phyloP scores from a whole-genome alignment of 2,113 vertebrate species.

The Meriones unguiculatus region DNA sequence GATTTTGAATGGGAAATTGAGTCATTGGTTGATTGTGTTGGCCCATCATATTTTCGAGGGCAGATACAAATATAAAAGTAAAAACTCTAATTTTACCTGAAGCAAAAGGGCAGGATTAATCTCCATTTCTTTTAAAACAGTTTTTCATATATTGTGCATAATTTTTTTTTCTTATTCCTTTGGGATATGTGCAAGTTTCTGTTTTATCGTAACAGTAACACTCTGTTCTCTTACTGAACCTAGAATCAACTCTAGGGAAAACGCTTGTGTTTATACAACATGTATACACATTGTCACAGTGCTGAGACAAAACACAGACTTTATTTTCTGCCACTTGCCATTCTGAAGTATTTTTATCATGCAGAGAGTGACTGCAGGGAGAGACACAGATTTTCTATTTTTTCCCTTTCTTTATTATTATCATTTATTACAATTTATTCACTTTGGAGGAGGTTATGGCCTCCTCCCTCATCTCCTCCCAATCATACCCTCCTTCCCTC shows the following conservation, averaged over 20 bases:
- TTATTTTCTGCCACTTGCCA: background rate
- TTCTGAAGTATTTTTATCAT: background rate
- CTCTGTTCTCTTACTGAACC: background rate
- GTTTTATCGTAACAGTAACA: background rate
- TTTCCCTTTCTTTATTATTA: background rate
- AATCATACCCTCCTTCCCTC: too few relatives aligned
- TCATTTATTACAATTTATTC: background rate
- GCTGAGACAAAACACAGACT: background rate
- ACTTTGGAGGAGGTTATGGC: too few relatives aligned
- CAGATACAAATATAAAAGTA: background rate
- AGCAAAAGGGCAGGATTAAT: background rate
- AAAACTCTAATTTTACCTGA: background rate
- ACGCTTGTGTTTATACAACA: background rate
- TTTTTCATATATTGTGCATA: background rate
- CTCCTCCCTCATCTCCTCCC: too few relatives aligned
- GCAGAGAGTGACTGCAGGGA: background rate
- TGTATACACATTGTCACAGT: background rate
- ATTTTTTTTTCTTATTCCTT: background rate
- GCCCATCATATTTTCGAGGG: background rate
- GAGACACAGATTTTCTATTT: background rate
- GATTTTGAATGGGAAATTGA: background rate
- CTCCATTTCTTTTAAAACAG: background rate
- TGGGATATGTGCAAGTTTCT: background rate
- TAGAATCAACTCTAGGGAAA: background rate
- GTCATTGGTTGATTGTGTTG: background rate